Conservation (phyloP, 2,113 vertebrate genomes). For the Phrynosoma platyrhinos region DNA sequence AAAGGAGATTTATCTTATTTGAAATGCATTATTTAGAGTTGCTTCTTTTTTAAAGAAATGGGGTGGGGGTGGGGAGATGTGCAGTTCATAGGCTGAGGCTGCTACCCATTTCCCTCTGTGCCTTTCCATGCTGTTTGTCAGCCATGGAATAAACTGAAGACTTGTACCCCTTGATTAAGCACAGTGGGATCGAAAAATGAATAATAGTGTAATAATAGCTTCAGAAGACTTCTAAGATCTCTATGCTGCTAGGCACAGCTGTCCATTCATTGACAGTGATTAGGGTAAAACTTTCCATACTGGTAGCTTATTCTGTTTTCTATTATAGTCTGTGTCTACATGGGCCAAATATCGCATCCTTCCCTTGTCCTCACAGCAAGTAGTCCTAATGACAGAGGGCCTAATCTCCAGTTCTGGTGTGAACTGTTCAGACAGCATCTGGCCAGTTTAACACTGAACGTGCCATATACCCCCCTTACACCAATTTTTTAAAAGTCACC, state of each 20-base stretch:
- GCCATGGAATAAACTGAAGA: constrained; percentile 45
- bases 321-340: constrained; percentile 24
- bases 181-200: neutral
- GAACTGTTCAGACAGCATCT: too few relatives aligned
- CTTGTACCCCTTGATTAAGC: constrained; percentile 44
- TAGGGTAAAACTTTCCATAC: neutral
- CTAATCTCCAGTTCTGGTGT: too few relatives aligned
- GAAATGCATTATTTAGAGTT: neutral
- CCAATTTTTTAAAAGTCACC: too few relatives aligned
- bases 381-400: too few relatives aligned
- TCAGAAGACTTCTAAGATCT: constrained; percentile 33
- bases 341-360: too few relatives aligned
- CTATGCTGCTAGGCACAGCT: constrained; percentile 35
- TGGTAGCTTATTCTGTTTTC: constrained; percentile 45
- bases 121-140: constrained; percentile 26
- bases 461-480: too few relatives aligned
- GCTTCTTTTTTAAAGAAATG: neutral
- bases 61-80: neutral
- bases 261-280: constrained; percentile 24
- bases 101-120: neutral
- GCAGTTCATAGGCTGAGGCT: neutral
- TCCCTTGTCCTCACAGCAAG: too few relatives aligned
- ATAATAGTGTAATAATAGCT: constrained; percentile 28
- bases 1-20: constrained; percentile 17
- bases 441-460: too few relatives aligned